Conservation (phyloP, 2,113 vertebrate species). For the Hystrix brachyura region DNA sequence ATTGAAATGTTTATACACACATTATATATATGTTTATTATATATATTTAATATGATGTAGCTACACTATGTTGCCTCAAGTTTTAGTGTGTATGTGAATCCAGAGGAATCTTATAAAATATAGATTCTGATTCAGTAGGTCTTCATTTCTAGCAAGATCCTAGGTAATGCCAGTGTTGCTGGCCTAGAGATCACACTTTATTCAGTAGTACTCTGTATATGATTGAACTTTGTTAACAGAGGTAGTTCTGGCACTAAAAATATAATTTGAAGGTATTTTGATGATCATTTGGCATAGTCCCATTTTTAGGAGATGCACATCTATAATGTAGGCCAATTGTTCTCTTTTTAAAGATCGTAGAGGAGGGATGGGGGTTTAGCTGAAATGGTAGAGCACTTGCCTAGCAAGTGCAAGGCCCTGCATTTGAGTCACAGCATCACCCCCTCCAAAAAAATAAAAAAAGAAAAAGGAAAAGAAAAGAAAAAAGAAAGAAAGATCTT, state of each 20-base stretch:
- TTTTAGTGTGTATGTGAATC: not conserved
- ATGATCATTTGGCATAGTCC: not conserved
- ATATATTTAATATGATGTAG: not conserved
- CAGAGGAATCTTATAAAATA: not conserved
- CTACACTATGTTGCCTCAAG: not conserved
- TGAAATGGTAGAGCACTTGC: no score
- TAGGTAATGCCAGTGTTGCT: not conserved
- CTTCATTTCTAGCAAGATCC: not conserved
- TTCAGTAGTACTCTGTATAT: not conserved
- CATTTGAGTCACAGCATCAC: no score
- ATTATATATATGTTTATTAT: not conserved
- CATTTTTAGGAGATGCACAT: constrained; percentile 11
- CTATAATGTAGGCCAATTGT: not conserved
- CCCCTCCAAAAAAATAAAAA: not conserved
- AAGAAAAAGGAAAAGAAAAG: no score
- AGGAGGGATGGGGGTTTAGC: no score
- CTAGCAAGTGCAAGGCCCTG: no score
- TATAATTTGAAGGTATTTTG: not conserved
- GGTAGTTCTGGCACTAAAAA: not conserved
- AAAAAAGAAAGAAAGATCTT: no score
- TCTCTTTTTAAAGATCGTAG: not conserved
- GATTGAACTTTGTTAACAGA: not conserved
- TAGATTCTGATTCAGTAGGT: not conserved
- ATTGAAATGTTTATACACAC: not conserved
- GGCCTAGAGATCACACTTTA: not conserved